Conservation (phyloP, 2,888 invertebrate species). For the Polymixis lichenea region DNA sequence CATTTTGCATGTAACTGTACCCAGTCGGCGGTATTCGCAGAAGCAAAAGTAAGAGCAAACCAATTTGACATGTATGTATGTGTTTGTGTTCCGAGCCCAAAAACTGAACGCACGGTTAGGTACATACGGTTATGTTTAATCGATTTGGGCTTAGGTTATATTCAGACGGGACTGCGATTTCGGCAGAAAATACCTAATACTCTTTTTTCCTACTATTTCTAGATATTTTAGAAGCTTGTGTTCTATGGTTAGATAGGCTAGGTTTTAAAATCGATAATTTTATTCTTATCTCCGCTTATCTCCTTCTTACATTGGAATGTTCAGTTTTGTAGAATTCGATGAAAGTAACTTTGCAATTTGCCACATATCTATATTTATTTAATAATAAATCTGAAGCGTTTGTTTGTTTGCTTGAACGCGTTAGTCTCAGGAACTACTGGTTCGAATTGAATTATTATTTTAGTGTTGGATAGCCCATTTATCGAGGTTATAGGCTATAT, state of each 20-base stretch:
- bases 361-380: no score
- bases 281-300: no score
- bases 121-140: constrained; percentile 55
- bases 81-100: constrained; percentile 72
- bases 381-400: no score
- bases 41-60: constrained; percentile 81
- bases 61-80: constrained; percentile 78
- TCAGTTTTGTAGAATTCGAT: no score
- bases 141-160: constrained; percentile 30
- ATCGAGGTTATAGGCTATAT: no score
- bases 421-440: no score
- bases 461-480: no score
- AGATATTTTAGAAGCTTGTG: background rate
- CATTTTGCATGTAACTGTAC: constrained; percentile 71
- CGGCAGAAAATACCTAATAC: background rate
- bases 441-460: no score
- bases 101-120: constrained; percentile 68
- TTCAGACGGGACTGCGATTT: constrained; percentile 44
- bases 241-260: background rate
- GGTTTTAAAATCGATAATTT: no score
- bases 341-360: no score
- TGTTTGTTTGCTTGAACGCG: no score
- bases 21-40: constrained; percentile 76
- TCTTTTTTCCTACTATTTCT: background rate
- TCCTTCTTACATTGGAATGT: no score